phyloP scores from a whole-genome alignment of 2,797 vertebrate genomes.

The Alcedo atthis region DNA sequence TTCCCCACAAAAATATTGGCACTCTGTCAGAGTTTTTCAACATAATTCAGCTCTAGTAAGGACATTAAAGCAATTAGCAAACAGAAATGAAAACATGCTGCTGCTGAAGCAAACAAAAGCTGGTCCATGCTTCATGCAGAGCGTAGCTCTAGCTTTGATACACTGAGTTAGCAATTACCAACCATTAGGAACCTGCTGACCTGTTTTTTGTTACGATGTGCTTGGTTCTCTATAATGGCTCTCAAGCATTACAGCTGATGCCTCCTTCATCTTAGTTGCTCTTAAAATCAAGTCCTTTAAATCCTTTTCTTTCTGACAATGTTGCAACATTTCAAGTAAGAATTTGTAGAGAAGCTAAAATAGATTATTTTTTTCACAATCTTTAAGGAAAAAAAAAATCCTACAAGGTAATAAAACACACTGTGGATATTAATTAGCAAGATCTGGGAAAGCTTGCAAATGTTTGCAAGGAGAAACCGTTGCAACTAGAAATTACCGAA shows the following conservation, averaged over 20 bases:
- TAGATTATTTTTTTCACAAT: background rate
- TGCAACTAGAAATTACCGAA: background rate
- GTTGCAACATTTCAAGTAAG: background rate
- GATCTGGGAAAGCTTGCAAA: conserved; percentile 1
- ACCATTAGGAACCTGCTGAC: conserved; percentile 27
- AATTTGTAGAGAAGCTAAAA: background rate
- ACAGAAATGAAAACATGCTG: conserved; percentile 25
- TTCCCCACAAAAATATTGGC: background rate
- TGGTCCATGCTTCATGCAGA: background rate
- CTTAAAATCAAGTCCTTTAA: conserved; percentile 54
- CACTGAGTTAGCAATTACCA: background rate
- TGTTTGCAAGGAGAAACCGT: background rate
- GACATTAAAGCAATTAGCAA: conserved; percentile 4
- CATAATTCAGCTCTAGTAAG: conserved; percentile 24
- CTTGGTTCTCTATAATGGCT: conserved; percentile 24
- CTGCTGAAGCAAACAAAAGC: conserved; percentile 20
- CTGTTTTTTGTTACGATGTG: background rate
- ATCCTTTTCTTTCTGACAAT: conserved; percentile 44
- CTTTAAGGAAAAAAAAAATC: background rate
- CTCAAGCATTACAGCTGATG: conserved; percentile 57
- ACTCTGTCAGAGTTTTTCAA: background rate
- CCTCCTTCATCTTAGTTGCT: conserved; percentile 55
- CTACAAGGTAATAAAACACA: background rate
- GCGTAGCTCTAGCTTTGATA: background rate
- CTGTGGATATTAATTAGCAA: conserved; percentile 1